Conservation (phyloP, 2,888 invertebrate species). For the Plagiodera versicolora region DNA sequence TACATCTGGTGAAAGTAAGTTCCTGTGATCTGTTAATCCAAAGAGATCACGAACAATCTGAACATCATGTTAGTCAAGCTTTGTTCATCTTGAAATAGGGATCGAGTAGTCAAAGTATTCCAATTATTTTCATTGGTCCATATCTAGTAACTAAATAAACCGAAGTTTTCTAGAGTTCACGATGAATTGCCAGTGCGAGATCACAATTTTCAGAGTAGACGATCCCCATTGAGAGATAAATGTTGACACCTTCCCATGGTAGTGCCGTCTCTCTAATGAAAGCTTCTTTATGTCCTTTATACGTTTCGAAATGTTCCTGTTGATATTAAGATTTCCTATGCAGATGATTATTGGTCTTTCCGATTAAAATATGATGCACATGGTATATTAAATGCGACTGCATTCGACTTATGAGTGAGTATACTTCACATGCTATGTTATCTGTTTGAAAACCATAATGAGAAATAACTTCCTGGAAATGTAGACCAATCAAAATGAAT, state of each 20-base stretch:
- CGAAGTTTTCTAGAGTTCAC: no score
- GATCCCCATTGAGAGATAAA: neutral
- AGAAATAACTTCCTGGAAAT: no score
- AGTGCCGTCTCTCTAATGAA: constrained; percentile 12
- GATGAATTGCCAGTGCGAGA: neutral
- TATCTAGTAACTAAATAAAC: no score
- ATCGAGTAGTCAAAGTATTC: no score
- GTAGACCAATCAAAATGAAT: no score
- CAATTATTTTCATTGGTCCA: no score
- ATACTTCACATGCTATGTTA: no score
- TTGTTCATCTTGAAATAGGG: no score
- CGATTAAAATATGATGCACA: neutral
- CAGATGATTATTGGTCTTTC: neutral
- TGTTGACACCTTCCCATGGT: constrained; percentile 9
- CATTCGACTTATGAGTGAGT: neutral
- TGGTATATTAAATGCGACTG: neutral
- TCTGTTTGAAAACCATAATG: no score
- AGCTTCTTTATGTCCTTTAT: constrained; percentile 12
- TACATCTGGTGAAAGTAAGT: neutral
- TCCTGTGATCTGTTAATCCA: neutral
- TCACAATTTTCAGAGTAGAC: neutral
- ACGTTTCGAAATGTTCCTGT: constrained; percentile 11
- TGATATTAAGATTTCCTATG: constrained; percentile 1
- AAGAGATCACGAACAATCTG: neutral
- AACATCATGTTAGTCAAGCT: no score